A percentile compares a stretch with the other conserved stretches of the same genome.
Evolutionary conservation across 2,797 vertebrate species (phyloP).

Genomic region (Gadopsis bispinosus): DNA sequence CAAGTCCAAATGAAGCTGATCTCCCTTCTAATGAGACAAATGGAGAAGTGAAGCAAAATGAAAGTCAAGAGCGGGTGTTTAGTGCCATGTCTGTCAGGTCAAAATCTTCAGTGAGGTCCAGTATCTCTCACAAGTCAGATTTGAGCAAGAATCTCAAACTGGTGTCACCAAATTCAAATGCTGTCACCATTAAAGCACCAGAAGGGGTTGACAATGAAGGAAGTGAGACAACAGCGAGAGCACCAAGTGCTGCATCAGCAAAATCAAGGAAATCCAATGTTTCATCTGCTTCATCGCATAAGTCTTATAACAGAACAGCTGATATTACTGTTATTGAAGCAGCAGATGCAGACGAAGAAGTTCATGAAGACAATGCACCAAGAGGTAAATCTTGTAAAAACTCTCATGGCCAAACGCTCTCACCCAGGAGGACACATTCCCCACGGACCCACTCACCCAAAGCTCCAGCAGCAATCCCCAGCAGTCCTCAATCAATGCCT

Average conservation of each 20-base stretch:
- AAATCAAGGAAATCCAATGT: slow-evolving; percentile 51
- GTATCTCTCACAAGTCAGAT: slow-evolving; percentile 61
- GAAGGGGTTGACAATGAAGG: slow-evolving; percentile 33
- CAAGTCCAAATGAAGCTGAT: slow-evolving; percentile 24
- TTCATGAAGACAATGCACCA: slow-evolving; percentile 21
- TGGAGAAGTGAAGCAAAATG: slow-evolving; percentile 16
- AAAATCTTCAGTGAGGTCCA: slow-evolving; percentile 71
- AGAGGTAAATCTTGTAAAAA: slow-evolving; percentile 34
- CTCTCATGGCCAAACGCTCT: slow-evolving; percentile 43
- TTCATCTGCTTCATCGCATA: slow-evolving; percentile 41
- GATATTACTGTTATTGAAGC: slow-evolving; percentile 40
- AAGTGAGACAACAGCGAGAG: slow-evolving; percentile 46
- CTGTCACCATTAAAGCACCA: slow-evolving; percentile 59
- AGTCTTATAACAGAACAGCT: slow-evolving; percentile 28
- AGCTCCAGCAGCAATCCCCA: slow-evolving; percentile 20
- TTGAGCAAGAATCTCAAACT: slow-evolving; percentile 57
- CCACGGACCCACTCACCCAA: slow-evolving; percentile 34
- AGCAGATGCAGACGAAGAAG: slow-evolving; percentile 21
- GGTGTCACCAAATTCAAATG: slow-evolving; percentile 51
- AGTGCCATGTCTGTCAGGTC: slow-evolving; percentile 72
- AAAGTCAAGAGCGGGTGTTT: slow-evolving; percentile 29
- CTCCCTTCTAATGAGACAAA: slow-evolving; percentile 31
- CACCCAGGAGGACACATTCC: slow-evolving; percentile 46
- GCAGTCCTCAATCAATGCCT: slow-evolving; percentile 26
- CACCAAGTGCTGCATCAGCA: slow-evolving; percentile 59